Conservation (phyloP, 2,113 vertebrate genomes). For the Leucosticte australis region DNA sequence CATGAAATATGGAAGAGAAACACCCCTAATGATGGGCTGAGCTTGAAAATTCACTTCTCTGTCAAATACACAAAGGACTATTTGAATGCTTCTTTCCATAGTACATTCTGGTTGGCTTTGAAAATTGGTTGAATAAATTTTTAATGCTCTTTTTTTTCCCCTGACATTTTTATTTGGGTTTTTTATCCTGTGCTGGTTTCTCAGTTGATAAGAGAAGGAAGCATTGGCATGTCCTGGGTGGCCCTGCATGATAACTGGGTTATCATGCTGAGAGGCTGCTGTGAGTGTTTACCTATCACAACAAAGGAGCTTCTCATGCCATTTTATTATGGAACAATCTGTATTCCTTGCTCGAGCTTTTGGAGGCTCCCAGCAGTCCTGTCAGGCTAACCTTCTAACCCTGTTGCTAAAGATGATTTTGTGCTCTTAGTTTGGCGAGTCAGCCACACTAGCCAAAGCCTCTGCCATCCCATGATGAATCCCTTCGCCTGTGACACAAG, state of each 20-base stretch:
- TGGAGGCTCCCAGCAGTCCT: constrained; percentile 33
- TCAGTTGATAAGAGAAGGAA: background rate
- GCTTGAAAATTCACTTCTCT: background rate
- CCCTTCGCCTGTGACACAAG: background rate
- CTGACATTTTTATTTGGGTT: background rate
- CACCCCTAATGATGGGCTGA: background rate
- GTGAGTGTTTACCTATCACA: background rate
- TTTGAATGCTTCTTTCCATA: background rate
- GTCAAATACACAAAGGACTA: background rate
- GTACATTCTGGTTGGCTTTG: background rate
- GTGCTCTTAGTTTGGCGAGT: background rate
- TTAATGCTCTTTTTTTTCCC: background rate
- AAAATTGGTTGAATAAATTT: background rate
- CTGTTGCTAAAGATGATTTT: background rate
- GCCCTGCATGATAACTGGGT: background rate
- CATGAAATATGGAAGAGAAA: background rate
- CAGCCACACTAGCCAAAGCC: background rate
- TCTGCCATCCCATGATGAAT: rapidly evolving
- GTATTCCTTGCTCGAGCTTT: background rate
- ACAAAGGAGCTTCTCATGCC: constrained; percentile 22
- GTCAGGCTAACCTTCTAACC: constrained; percentile 8
- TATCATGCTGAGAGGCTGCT: constrained; percentile 18
- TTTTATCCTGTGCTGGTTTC: background rate
- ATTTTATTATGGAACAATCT: constrained; percentile 46
- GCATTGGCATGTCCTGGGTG: background rate